Conservation (phyloP, 2,113 vertebrate species). For the Salvelinus namaycush region DNA sequence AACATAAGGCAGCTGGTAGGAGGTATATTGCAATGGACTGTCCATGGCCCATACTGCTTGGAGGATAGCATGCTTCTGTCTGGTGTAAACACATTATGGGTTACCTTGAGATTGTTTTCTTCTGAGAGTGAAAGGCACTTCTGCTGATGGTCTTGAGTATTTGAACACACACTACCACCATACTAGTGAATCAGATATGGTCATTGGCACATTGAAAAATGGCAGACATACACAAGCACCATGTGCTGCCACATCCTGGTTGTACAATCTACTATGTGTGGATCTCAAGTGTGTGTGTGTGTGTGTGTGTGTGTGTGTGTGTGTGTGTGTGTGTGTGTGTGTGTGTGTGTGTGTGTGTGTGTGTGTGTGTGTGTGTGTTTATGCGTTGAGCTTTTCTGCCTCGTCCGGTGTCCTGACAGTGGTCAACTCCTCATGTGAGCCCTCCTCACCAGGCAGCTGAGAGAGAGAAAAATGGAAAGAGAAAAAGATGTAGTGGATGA, state of each 20-base stretch:
- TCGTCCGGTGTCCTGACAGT: conserved; percentile 54
- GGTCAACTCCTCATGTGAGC: conserved; percentile 43
- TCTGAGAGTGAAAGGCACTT: background rate
- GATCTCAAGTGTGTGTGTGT: conserved; percentile 5
- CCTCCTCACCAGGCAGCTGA: conserved; percentile 72
- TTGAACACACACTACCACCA: background rate
- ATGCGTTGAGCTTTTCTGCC: conserved; percentile 58
- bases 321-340: conserved; percentile 42
- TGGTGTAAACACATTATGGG: background rate
- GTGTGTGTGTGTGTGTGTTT: conserved; percentile 38
- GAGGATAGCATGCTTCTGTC: background rate
- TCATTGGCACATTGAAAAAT: background rate
- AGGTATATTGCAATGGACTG: conserved; percentile 1
- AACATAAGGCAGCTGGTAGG: background rate
- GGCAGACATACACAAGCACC: background rate
- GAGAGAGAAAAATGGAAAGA: background rate
- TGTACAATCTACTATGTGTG: background rate
- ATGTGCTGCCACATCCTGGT: background rate
- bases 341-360: conserved; percentile 34
- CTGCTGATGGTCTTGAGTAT: background rate
- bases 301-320: conserved; percentile 41
- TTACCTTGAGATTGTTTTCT: background rate
- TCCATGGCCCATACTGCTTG: too few species aligned
- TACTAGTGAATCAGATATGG: background rate
- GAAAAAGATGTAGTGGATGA: background rate